A percentile compares a stretch with the other conserved stretches of the same genome.
Conservation (phyloP, 2,888 invertebrate genomes). For the Phorcus lineatus region DNA sequence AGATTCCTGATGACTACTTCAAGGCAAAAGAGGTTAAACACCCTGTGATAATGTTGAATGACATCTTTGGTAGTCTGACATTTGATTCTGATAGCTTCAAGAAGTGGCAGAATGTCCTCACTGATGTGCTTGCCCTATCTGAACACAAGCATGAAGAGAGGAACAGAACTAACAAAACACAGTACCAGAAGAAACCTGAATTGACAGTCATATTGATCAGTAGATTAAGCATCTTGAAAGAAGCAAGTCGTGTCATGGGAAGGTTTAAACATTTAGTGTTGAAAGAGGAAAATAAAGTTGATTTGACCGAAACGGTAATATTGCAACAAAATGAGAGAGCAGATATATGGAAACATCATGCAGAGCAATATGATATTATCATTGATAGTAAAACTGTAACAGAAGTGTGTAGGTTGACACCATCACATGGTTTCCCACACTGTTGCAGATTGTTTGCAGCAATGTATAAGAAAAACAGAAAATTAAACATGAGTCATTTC, state of each 20-base stretch:
- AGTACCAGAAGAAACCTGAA: neutral
- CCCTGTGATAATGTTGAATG: neutral
- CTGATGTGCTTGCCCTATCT: neutral
- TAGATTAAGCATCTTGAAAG: neutral
- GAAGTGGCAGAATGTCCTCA: neutral
- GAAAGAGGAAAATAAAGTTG: neutral
- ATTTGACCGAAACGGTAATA: neutral
- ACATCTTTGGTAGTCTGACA: no score
- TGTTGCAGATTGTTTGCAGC: neutral
- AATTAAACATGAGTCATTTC: neutral
- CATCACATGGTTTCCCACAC: no score
- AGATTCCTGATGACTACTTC: neutral
- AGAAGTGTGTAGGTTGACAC: neutral
- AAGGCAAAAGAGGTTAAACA: neutral
- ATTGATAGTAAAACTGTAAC: neutral
- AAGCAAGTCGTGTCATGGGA: no score
- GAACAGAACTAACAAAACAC: neutral
- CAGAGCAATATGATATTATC: neutral
- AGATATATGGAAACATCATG: neutral
- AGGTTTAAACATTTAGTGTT: no score
- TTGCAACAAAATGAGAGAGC: neutral
- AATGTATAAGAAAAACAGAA: neutral
- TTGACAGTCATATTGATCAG: neutral
- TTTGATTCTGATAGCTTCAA: no score
- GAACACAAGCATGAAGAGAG: no score